A percentile compares a stretch with the other conserved stretches of the same genome.
phyloP scores from a whole-genome alignment of 1,140 invertebrate species.

The Plutomurus gul region DNA sequence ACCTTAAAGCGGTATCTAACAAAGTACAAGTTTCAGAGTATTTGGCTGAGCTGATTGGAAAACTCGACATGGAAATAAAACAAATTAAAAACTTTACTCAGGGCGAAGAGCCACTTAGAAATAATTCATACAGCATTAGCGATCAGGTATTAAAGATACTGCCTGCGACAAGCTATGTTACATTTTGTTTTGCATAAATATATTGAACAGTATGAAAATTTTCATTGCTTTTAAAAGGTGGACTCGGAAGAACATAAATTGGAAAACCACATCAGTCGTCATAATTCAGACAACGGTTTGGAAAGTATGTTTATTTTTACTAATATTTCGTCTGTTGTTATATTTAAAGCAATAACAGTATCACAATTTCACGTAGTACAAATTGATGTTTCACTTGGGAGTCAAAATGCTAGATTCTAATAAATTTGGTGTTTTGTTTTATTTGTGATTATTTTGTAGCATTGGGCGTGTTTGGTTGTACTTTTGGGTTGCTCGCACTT shows the following conservation, averaged over 20 bases:
- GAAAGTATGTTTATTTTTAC: conserved; percentile 37
- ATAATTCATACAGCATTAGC: conserved; percentile 44
- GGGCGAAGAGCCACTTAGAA: conserved; percentile 37
- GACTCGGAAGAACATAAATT: conserved; percentile 28
- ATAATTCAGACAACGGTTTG: conserved; percentile 33
- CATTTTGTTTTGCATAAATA: background rate
- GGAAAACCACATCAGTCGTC: conserved; percentile 39
- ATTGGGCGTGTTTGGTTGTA: background rate
- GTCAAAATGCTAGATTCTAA: background rate
- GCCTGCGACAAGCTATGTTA: background rate
- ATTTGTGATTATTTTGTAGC: background rate
- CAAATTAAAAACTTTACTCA: conserved; percentile 50
- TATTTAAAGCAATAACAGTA: background rate
- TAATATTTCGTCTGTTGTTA: background rate
- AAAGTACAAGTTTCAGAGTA: conserved; percentile 50
- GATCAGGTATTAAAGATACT: conserved; percentile 31
- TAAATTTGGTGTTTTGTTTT: background rate
- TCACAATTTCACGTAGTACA: background rate
- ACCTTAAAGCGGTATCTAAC: conserved; percentile 51
- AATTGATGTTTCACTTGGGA: background rate
- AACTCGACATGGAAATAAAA: conserved; percentile 48
- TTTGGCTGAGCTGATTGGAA: conserved; percentile 46
- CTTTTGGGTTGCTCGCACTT: no score
- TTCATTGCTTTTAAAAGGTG: background rate
- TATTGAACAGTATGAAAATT: background rate